Base-by-base conservation (phyloP, 1,140 invertebrate species). In the Saccostrea echinata region DNA sequence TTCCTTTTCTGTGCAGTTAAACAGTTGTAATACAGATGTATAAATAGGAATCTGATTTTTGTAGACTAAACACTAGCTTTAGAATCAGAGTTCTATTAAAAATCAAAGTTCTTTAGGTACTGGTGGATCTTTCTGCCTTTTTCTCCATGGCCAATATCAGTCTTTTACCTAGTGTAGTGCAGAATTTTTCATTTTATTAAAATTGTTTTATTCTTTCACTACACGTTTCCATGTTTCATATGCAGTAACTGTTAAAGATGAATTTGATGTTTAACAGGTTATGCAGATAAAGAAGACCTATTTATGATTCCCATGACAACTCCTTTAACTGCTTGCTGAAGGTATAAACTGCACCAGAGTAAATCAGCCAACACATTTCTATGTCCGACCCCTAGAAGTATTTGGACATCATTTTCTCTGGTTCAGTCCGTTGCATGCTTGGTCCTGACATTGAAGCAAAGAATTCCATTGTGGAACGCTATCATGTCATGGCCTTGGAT, bases 341-440 rank as follows among this genome's bases (percentile, higher is more conserved):
- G 68, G 68, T 76, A 76, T 76, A 76, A 76, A 76, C 68, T 76
- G 68, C 68, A 76, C 68, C 68, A 76, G 68, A 76, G 68, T 76
- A 76, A 76, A 76, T 76, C 68, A 76, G 27, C 68, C 68, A 76
- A 76, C 68, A 30, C 30, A 76, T 76, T 76, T 76, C 68, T 76
- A 76, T 76, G 68, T 30, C 68, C 68, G 68, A 76, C 27, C 27
- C 68, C 68, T 76, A 30, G 68, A 76, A 27, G 68, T 76, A 16
- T 16, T 76, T 76, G 68, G 68, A 76, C 27, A 76, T 76, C 68
- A 76, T 76, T 76, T 76, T 27, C 68, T 76, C 68, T 76, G 68
- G 68, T 76, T 76, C 68, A 76, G 68, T 76, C 68, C 12, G 16
- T 30, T 76, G 68, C 68, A 76, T 76, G 68, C 68, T 76, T 24